These are phyloP conservation scores for Micromesistius poutassou DNA, from an alignment of 2,797 vertebrate genomes.

Conservation along the genomic window DNA sequence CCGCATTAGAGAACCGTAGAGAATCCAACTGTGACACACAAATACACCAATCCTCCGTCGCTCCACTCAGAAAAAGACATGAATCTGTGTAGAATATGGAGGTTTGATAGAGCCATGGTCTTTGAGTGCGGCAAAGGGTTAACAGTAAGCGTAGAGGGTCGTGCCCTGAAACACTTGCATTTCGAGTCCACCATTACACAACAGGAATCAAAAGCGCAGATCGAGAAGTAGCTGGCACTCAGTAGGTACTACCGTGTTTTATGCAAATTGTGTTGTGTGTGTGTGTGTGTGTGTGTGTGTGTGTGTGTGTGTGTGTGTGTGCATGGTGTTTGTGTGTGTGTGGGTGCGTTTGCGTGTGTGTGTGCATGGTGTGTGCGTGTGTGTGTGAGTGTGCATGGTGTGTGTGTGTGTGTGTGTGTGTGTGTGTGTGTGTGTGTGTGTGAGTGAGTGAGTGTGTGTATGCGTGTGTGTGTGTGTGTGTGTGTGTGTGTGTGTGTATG, in stretches of 20 bases:
- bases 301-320: conserved; percentile 6
- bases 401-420: too few species aligned
- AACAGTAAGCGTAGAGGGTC: conserved; percentile 54
- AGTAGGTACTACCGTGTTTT: conserved; percentile 16
- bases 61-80: conserved; percentile 54
- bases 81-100: not conserved
- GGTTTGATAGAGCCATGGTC: not conserved
- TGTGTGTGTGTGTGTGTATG: conserved; percentile 2
- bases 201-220: conserved; percentile 29
- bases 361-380: not conserved
- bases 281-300: conserved; percentile 20
- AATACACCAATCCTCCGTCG: conserved; percentile 58
- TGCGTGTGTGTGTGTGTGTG: conserved; percentile 1
- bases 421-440: too few species aligned
- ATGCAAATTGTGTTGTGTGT: conserved; percentile 24
- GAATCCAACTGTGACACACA: conserved; percentile 54
- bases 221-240: conserved; percentile 16
- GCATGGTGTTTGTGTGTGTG: conserved; percentile 19
- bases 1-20: not conserved
- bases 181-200: conserved; percentile 48
- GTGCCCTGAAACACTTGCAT: conserved; percentile 46
- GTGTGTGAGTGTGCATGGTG: too few species aligned
- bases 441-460: too few species aligned
- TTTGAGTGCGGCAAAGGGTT: conserved; percentile 50
- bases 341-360: not conserved